These are phyloP conservation scores for Ernsta delagoae DNA, from an alignment of 2,888 invertebrate genomes.

Conservation along the genomic window DNA sequence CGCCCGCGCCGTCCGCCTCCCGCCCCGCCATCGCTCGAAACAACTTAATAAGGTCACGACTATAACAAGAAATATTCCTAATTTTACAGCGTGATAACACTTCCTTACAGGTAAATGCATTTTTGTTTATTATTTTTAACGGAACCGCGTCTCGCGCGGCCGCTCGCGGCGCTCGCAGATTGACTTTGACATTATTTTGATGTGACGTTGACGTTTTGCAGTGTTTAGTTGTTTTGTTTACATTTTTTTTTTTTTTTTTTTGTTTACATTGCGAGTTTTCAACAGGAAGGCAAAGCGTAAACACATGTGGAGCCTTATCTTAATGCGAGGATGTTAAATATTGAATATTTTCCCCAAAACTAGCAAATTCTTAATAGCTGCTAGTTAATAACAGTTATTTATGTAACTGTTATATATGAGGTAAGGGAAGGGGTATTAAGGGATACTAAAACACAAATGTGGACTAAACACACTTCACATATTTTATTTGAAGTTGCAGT, in stretches of 20 bases:
- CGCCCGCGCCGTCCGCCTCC: conserved; percentile 60
- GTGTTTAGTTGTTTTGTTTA: too few species aligned
- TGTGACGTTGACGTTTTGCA: conserved; percentile 55
- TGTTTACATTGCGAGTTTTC: conserved; percentile 57
- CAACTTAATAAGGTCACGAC: conserved; percentile 65
- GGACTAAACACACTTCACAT: too few species aligned
- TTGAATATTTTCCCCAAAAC: background rate
- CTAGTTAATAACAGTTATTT: too few species aligned
- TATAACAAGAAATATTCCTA: conserved; percentile 60
- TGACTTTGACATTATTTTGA: conserved; percentile 45
- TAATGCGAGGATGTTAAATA: conserved; percentile 1
- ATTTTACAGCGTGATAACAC: conserved; percentile 68
- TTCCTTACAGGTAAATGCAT: conserved; percentile 71
- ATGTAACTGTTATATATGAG: too few species aligned
- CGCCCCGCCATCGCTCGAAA: conserved; percentile 77
- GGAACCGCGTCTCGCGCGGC: conserved; percentile 48
- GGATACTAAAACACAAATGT: too few species aligned
- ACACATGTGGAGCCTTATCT: conserved; percentile 82
- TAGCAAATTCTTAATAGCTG: too few species aligned
- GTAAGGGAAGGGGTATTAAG: too few species aligned
- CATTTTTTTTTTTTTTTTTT: too few species aligned
- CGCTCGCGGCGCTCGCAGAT: conserved; percentile 42
- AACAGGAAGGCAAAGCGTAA: conserved; percentile 81
- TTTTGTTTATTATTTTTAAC: conserved; percentile 50
- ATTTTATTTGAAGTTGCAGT: too few species aligned